A percentile compares a stretch with the other conserved stretches of the same genome.
Conservation (phyloP, 2,113 vertebrate genomes). For the Empidonax alnorum region DNA sequence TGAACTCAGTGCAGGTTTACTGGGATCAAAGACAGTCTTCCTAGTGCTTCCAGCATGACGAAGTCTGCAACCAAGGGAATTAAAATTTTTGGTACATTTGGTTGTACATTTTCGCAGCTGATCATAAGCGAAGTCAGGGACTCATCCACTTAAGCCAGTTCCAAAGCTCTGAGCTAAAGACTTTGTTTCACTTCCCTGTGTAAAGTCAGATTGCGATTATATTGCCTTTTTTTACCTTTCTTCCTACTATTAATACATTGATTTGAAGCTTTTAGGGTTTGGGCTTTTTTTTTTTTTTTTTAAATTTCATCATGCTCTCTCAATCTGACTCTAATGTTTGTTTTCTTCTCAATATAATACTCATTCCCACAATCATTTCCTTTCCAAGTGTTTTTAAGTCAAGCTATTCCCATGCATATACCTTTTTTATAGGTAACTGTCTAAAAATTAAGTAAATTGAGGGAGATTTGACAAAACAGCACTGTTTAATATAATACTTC, state of each 20-base stretch:
- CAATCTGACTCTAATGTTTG: neutral
- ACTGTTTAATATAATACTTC: neutral
- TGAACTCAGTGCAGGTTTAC: neutral
- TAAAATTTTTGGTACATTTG: neutral
- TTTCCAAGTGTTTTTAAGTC: neutral
- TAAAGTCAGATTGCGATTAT: neutral
- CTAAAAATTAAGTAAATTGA: neutral
- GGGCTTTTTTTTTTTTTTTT: neutral
- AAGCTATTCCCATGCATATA: neutral
- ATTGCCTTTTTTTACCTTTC: neutral
- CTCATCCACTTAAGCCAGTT: neutral
- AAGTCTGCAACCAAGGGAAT: neutral
- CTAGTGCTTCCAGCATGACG: neutral
- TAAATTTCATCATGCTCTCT: neutral
- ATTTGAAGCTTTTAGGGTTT: neutral
- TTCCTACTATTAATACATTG: neutral
- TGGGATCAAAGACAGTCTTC: neutral
- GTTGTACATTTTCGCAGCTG: neutral
- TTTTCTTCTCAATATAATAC: neutral
- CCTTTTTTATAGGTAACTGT: neutral
- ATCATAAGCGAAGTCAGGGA: neutral
- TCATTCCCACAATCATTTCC: neutral
- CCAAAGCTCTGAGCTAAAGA: neutral
- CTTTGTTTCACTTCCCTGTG: neutral
- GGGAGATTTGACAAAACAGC: neutral